Percentiles rank a stretch among this genome's conserved stretches.
phyloP scores from a whole-genome alignment of 2,888 invertebrate species.

The Stenichneumon culpator region DNA sequence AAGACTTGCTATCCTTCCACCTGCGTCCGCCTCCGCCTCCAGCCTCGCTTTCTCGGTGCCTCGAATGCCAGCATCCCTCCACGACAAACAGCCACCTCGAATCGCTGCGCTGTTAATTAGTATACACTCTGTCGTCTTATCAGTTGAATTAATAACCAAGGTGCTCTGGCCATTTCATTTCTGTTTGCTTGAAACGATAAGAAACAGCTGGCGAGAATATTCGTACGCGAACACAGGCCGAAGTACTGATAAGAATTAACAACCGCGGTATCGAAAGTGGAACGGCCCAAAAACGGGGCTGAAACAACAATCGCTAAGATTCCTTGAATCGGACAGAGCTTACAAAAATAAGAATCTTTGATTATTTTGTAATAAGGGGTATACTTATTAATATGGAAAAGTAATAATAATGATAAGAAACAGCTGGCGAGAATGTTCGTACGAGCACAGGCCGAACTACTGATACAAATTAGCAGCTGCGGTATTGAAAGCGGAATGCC shows the following conservation, averaged over 20 bases:
- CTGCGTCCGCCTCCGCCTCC: slow-evolving; percentile 66
- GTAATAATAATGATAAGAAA: no score
- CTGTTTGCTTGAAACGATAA: background rate
- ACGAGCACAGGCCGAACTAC: background rate
- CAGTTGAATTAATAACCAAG: slow-evolving; percentile 42
- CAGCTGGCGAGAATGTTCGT: background rate
- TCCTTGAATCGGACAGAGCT: background rate
- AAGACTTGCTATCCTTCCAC: slow-evolving; percentile 79
- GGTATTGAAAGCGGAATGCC: background rate
- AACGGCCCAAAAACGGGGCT: background rate
- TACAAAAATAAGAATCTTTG: no score
- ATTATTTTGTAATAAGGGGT: no score
- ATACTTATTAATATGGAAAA: no score
- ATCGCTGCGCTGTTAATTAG: slow-evolving; percentile 83
- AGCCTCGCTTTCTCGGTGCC: slow-evolving; percentile 59
- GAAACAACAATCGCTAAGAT: background rate
- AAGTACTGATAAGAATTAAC: slow-evolving; percentile 43
- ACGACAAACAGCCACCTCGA: slow-evolving; percentile 65
- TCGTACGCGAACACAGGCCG: background rate
- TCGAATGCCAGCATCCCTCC: slow-evolving; percentile 49
- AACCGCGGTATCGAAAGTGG: slow-evolving; percentile 23
- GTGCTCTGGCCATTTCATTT: slow-evolving; percentile 32
- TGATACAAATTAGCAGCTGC: slow-evolving; percentile 26
- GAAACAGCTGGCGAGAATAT: slow-evolving; percentile 11
- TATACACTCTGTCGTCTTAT: slow-evolving; percentile 45